Evolutionary conservation across 37 sponge, comb jelly and placozoan genomes (phyloP), one percentile per base, ranked within the genome.

Genomic region (Spongia lamella): DNA sequence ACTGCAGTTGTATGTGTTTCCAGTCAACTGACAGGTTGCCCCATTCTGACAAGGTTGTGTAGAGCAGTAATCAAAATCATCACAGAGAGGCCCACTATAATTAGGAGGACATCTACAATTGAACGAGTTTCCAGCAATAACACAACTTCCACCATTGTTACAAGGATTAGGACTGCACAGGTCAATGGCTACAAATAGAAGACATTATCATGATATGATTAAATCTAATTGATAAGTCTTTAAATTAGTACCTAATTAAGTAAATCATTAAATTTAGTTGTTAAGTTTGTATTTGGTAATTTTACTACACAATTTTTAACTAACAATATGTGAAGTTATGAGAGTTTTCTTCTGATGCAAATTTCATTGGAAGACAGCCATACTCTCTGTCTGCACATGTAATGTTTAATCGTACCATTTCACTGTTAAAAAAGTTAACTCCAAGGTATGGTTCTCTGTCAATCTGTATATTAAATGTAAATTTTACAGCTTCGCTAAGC

Each of bases 141-240:
- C 38, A 54, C 86, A 83, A 29, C 65, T 43, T 31, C 72, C 63
- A 29, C 81, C 75, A 56, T 87, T 92, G 0, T 9, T 6, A 65
- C 93, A 92, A 3, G 88, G 88, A 37, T 67, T 22, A 1, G 56
- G 14, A 5, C 22, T 61, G 63, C 93, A 92, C 29, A 58, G 7
- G 25, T 58, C 60, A 58, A 15, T 26, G 5, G 38, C 40, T n/a
- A 33, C 69, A 68, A 31, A 20, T 65, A 17, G 38, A 67, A 47
- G 35, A 16, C 3, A 19, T 2, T 37, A 3, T 67, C 50, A 14
- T 47, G 13, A 67, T 47, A 3, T 15, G 26, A 11, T 26, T 51
- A 1, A 70, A 53, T 55, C 53, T n/a, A n/a, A n/a, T n/a, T n/a
- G n/a, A n/a, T n/a, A n/a, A n/a, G n/a, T n/a, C n/a, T n/a, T n/a